Base-by-base conservation (phyloP, 2,888 invertebrate species). In the Panopea generosa region DNA sequence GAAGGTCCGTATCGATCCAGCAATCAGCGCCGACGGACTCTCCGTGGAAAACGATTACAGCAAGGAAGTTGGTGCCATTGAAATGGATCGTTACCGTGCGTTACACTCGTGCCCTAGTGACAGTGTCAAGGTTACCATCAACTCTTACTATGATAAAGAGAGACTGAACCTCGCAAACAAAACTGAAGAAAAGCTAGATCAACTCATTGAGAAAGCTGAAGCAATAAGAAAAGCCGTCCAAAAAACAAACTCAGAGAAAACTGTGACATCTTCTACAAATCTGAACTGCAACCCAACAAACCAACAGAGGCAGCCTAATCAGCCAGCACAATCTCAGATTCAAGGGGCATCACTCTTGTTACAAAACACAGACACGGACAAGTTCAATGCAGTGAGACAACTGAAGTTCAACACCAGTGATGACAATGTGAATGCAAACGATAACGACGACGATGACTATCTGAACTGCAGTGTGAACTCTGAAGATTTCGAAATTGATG, bases 1-100 rank as follows among this genome's bases (percentile, higher is more conserved):
- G 29, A 78, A 76, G 53, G 77, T 84, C 9, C 69, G 77, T 24
- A 79, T 77, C 20, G 69, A 79, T 26, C 71, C 73, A 9, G 61
- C 71, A 9, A 60, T 81, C 18, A 80, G 79, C 45, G 82, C 69
- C 4, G 78, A 78, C 71, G 82, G 82, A 16, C 71, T 81, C 9
- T 69, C 76, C 16, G 77, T 84, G 24, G 86, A 84, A 62, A 84
- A 74, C 50, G 75, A 77, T 9, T 86, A 85, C 77, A 77, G 84
- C 53, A 75, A 73, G 20, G 82, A 86, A 60, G 84, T 84, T 20
- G 85, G 84, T 1, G 60, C 69, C 22, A 77, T 82, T 2, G 88
- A 87, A 60, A 84, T 84, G 78, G 82, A 82, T 1, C 80, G 87
- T 1, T 86, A 86, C 71, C 74, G 84, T 57, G 86, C 87, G 2